Evolutionary conservation across 2,888 invertebrate species (phyloP), one percentile per base, ranked within the genome.

Genomic region (Eupithecia subfuscata): DNA sequence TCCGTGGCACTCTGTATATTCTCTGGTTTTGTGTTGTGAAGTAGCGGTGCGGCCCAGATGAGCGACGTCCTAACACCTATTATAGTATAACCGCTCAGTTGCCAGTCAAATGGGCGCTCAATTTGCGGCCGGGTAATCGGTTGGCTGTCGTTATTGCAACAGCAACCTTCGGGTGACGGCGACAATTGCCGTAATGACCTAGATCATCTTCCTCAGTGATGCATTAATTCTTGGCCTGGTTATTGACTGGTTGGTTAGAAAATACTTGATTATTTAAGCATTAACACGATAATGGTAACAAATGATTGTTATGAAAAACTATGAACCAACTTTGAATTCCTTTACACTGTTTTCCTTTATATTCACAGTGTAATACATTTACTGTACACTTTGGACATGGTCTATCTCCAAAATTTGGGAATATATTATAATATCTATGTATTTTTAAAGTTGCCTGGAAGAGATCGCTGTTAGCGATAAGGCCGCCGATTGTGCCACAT

Each of bases 131-230:
- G 43, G 68, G n/a, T 68, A 68, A 68, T 68, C 68, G 68, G 14
- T 14, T 25, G 68, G 34, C 9, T 64, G 64, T 18, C 72, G 45
- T 65, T 67, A 76, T 73, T 63, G 73, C 70, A 76, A 76, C 52
- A 52, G 30, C 45, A 43, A 70, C 74, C 74, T 73, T 74, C 72
- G 67, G 65, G n/a, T 72, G 74, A 67, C 72, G 68, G 75, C 65
- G 16, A 72, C 40, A 69, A 73, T 64, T 64, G 67, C 67, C 12
- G 65, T n/a, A 22, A 5, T 45, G 68, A 2, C 30, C 68, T 48
- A 68, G 48, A 72, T 70, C 48, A 68, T 76, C 76, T 73, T 70
- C 71, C 43, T 56, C 60, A 14, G 60, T 25, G 64, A 43, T 71
- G 63, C 76, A 70, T 52, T 64, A 71, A 64, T 65, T 65, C 52